Base-by-base conservation (phyloP, 2,113 vertebrate species). In the Alethe castanea region DNA sequence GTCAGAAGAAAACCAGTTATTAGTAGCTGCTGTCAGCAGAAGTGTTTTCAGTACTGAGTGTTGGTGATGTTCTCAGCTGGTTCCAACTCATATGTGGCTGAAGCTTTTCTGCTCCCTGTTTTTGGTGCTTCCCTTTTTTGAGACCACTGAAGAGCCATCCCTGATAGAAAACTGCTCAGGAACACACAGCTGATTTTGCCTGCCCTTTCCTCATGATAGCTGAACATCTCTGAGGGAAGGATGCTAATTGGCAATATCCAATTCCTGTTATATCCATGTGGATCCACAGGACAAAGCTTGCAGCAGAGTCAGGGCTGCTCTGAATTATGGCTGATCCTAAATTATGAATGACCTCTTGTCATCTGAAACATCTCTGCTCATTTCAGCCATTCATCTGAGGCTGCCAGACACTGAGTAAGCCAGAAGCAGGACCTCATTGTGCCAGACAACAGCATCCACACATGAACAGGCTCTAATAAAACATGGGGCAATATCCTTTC, bases 221-320 rank as follows among this genome's bases (percentile, higher is more conserved):
- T 5, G 19, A 66, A 56, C 17, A 38, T 3, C 3, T 12, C 16
- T 38, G 67, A 42, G 9, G 52, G 19, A 71, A 69, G 35, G 31
- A 29, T 6, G 9, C 2, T 60, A 11, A 71, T 0, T 38, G 8
- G 2, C 3, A 60, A 13, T 57, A 66, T 31, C 28, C 31, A 82
- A 8, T 73, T 83, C 38, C 64, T 79, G 6, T 25, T 23, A 11
- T 4, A 38, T 33, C 15, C 36, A 10, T 0, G 0, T 38, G 42
- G 50, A 72, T 73, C 12, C 36, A 88, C 19, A 29, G 40, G 66
- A 42, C 19, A 53, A 19, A 70, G 6, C 11, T 17, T 44, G 48
- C 18, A 70, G 33, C 9, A 79, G 14, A 11, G 7, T 5, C 24
- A 85, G 31, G 11, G 44, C 31, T 93, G 38, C 53, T 87, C 47